These are phyloP conservation scores for Orthosia gothica DNA, from an alignment of 2,888 invertebrate genomes.

Conservation along the genomic window DNA sequence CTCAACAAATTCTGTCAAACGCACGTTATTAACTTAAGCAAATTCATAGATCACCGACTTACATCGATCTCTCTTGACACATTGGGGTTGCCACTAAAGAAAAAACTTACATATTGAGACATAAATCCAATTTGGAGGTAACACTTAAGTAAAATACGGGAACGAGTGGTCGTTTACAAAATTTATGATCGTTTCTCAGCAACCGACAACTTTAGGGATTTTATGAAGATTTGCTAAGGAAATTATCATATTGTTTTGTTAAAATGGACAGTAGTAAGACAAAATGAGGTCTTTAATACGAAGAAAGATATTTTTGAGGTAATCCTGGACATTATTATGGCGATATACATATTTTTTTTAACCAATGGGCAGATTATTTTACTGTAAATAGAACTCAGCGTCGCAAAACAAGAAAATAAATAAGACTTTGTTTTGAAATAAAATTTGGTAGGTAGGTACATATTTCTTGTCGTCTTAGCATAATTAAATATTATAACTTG, in stretches of 20 bases:
- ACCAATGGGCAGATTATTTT: constrained; percentile 16
- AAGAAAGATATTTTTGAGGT: background rate
- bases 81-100: constrained; percentile 69
- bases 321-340: constrained; percentile 25
- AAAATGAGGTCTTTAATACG: background rate
- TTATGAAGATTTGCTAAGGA: constrained; percentile 49
- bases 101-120: constrained; percentile 76
- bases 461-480: constrained; percentile 10
- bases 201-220: constrained; percentile 26
- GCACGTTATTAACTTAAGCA: constrained; percentile 25
- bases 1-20: constrained; percentile 28
- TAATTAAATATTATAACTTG: background rate
- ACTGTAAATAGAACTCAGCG: background rate
- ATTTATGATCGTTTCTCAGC: constrained; percentile 67
- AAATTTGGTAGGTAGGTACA: no score
- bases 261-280: constrained; percentile 17
- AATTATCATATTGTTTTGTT: constrained; percentile 39
- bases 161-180: constrained; percentile 62
- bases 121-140: constrained; percentile 72
- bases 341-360: constrained; percentile 39
- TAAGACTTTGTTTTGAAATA: constrained; percentile 10
- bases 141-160: constrained; percentile 61
- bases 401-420: constrained; percentile 10
- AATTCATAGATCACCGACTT: constrained; percentile 59
- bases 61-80: constrained; percentile 59